A percentile compares a stretch with the other conserved stretches of the same genome.
phyloP scores from a whole-genome alignment of 2,888 invertebrate species.

The Fragum sueziense region DNA sequence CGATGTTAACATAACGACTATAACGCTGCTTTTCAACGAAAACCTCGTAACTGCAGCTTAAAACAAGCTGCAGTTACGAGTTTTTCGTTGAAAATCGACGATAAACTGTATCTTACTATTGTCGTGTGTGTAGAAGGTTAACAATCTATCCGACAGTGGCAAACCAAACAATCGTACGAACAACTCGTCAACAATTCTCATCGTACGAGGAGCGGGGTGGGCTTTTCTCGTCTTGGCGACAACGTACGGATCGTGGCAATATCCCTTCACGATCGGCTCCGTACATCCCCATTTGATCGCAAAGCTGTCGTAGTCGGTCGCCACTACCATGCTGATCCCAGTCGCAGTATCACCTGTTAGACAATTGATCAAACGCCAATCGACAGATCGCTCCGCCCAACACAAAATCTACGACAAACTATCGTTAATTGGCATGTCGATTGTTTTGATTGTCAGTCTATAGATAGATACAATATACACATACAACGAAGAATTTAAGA shows the following conservation, averaged over 20 bases:
- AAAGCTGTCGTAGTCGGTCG: neutral
- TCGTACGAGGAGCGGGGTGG: neutral
- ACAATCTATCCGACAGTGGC: neutral
- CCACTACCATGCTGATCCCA: neutral
- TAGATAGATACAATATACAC: no score
- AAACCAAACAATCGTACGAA: neutral
- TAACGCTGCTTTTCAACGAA: no score
- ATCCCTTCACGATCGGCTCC: neutral
- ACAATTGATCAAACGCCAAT: no score
- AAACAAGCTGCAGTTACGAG: no score
- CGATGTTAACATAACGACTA: no score
- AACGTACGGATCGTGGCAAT: neutral
- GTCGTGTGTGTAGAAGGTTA: neutral
- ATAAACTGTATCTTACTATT: neutral
- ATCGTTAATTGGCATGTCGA: no score
- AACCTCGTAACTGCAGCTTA: no score
- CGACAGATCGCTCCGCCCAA: no score
- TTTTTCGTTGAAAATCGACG: no score
- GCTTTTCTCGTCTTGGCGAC: neutral
- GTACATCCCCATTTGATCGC: constrained; percentile 5
- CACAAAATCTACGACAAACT: no score
- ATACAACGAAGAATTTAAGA: no score
- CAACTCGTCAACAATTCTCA: neutral
- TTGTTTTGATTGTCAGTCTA: no score
- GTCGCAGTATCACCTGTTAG: neutral